phyloP scores from a whole-genome alignment of 1,140 invertebrate genomes.

The Nasonia giraulti region DNA sequence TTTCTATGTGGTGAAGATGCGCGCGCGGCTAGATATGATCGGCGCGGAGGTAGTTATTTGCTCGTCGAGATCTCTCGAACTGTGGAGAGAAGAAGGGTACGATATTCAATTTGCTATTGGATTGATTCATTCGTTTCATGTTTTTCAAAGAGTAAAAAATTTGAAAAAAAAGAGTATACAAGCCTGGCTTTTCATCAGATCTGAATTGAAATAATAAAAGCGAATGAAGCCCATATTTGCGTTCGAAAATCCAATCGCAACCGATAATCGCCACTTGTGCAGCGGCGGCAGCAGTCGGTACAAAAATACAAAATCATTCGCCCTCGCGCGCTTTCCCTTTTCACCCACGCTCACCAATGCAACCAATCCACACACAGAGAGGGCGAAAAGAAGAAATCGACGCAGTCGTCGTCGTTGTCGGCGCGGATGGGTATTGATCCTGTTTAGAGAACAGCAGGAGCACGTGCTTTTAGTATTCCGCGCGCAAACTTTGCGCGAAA shows the following conservation, averaged over 20 bases:
- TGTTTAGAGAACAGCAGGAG: conserved; percentile 57
- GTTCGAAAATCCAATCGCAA: neutral
- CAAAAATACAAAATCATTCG: neutral
- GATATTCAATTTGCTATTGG: no score
- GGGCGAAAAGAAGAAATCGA: conserved; percentile 19
- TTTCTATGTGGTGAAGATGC: neutral
- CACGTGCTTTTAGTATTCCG: conserved; percentile 72
- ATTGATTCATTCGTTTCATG: no score
- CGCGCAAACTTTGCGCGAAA: conserved; percentile 68
- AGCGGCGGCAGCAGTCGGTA: neutral
- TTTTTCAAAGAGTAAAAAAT: no score
- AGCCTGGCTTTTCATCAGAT: no score
- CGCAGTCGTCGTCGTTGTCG: neutral
- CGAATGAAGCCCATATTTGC: no score
- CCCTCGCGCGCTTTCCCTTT: neutral
- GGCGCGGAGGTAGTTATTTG: no score
- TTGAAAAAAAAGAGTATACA: no score
- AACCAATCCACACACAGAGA: neutral
- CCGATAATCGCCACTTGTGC: neutral
- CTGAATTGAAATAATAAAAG: no score
- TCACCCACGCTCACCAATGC: neutral
- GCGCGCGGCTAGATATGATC: no score
- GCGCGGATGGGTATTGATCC: conserved; percentile 63
- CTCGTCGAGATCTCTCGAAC: no score
- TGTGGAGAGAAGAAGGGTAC: no score